Evolutionary conservation across 1,140 invertebrate genomes (phyloP).

Genomic region (Bombus consobrinus): DNA sequence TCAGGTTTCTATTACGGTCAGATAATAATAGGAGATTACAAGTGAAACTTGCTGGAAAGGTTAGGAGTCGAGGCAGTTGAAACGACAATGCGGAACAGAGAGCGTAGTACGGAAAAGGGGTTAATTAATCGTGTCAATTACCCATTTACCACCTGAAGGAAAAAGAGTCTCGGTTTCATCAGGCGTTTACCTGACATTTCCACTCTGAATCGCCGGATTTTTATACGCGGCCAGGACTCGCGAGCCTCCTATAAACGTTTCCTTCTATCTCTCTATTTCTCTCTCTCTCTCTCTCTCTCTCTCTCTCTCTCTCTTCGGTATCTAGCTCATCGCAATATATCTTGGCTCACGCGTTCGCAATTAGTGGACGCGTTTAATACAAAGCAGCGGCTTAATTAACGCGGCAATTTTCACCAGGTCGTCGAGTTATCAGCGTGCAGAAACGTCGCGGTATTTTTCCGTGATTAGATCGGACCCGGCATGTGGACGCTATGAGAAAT

Average conservation of each 20-base stretch:
- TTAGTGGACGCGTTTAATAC: conserved; percentile 67
- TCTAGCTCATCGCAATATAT: conserved; percentile 69
- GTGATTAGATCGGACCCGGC: neutral
- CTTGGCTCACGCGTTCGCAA: conserved; percentile 66
- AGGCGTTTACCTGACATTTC: conserved; percentile 67
- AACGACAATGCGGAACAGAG: neutral
- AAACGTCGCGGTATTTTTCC: neutral
- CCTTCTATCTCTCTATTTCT: neutral
- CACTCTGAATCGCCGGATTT: conserved; percentile 69
- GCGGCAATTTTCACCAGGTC: conserved; percentile 27
- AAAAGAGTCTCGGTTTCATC: conserved; percentile 74
- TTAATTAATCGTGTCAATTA: conserved; percentile 70
- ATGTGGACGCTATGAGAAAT: neutral
- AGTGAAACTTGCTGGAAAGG: conserved; percentile 19
- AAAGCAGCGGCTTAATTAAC: conserved; percentile 65
- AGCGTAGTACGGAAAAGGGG: conserved; percentile 28
- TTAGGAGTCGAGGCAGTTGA: neutral
- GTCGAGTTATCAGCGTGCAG: conserved; percentile 18
- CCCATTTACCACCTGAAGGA: conserved; percentile 57
- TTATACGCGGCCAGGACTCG: conserved; percentile 33
- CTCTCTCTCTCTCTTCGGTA: conserved; percentile 27
- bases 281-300: conserved; percentile 8
- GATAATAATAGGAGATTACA: conserved; percentile 49
- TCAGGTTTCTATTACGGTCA: conserved; percentile 13
- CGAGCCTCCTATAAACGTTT: conserved; percentile 52